Base-by-base conservation (phyloP, 2,888 invertebrate species). In the Microdon myrmicae region DNA sequence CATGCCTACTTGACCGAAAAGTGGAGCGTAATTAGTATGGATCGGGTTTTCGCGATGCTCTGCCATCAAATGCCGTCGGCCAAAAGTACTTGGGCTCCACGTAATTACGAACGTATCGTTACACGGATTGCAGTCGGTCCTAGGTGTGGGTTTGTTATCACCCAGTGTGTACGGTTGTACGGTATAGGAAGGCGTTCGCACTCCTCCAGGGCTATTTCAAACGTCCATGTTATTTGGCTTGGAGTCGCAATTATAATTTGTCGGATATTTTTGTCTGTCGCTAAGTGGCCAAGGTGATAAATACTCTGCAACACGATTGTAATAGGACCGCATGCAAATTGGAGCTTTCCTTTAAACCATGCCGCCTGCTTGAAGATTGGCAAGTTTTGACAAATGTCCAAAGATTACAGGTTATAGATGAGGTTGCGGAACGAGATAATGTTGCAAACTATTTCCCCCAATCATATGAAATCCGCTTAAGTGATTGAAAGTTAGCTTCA, bases 21-120 rank as follows among this genome's bases (percentile, higher is more conserved):
- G 59, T 66, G 54, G 66, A 54, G 54, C 59, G 66, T 59, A 66
- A 66, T 66, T 66, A 66, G 59, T 44, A 59, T 51, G 51, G 45
- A 58, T 58, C 38, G 51, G 38, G 31, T 53, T 47, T 55, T 55
- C 54, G 14, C 23, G 26, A 25, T 41, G 23, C 53, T 32, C 28
- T 25, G 28, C 43, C 41, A 29, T 22, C 37, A 60, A 59, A 39
- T 45, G 41, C 58, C 58, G 51, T 43, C 64, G 58, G 58, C 58
- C 64, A 51, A 58, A 51, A 43, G 51, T 51, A 58, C 64, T 64
- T 64, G 45, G n/a, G n/a, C n/a, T n/a, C n/a, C n/a, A n/a, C n/a
- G 58, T 58, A 64, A 53, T 64, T 64, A 64, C 58, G 64, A 64
- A 55, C 48, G 60, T 64, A 58, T 64, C 58, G 64, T 64, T 64